Evolutionary conservation across 2,888 invertebrate species (phyloP), one percentile per base, ranked within the genome.

Genomic region (Drosophila nr. perissopoda): DNA sequence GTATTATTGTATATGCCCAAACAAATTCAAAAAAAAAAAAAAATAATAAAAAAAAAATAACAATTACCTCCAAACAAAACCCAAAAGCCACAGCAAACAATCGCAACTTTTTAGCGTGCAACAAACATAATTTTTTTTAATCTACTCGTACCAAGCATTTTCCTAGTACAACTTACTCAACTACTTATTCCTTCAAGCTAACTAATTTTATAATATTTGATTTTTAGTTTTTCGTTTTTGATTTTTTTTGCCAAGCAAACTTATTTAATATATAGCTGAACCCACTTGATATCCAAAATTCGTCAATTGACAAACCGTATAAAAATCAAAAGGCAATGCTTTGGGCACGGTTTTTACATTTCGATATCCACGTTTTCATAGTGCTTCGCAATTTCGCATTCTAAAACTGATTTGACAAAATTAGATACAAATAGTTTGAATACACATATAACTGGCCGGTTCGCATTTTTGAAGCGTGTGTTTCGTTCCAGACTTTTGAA

Each of bases 1-100:
- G 96, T 96, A 91, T 81, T 88, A 85, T 60, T 64, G 64, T 63
- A 74, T 74, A 74, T 94, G 94, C 68, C 70, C 66, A 57, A 70
- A 60, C 29, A 60, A 74, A 40, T 38, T 21, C 38, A 52, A 65
- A 33, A 60, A 46, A 46, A 46, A 29, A 48, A 49, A 48, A 36
- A 46, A 53, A 38, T 4, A 48, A 21, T 0, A 21, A 29, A 27
- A 62, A 40, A 31, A 42, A 40, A 38, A 49, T 46, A 54, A 38
- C 49, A 51, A 66, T 57, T 57, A 31, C 29, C 57, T 31, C 57
- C 40, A 57, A 52, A 70, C 52, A 56, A 60, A 53, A 53, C 31
- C n/a, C 46, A 51, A 79, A 62, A 66, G 69, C 59, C 58, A 82
- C 63, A 59, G 63, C 71, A 78, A 78, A 74, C 10, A 65, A 66